Conservation (phyloP, 1,140 invertebrate genomes). For the Drosophila kepulauana region DNA sequence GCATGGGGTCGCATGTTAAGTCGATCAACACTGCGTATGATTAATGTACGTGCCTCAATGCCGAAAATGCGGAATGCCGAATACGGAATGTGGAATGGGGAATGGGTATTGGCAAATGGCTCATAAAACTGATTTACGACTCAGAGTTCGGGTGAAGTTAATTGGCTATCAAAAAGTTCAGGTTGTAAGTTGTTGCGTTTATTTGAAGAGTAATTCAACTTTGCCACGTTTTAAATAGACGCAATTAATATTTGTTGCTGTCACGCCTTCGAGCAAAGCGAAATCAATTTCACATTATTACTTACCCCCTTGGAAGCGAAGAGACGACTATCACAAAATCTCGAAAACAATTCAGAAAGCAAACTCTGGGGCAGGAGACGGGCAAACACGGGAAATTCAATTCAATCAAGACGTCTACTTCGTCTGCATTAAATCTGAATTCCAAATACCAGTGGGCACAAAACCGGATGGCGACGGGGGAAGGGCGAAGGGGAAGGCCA, state of each 20-base stretch:
- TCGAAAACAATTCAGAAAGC: slow-evolving; percentile 41
- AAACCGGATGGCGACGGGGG: not conserved
- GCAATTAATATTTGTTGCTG: slow-evolving; percentile 66
- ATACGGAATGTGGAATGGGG: not conserved
- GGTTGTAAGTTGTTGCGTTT: slow-evolving; percentile 13
- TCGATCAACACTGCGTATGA: slow-evolving; percentile 63
- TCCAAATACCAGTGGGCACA: not conserved
- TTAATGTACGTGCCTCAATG: slow-evolving; percentile 40
- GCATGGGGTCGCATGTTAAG: not conserved
- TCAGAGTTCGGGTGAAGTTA: slow-evolving; percentile 33
- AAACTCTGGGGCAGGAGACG: not conserved
- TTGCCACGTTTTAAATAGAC: slow-evolving; percentile 44
- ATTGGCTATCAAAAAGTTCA: slow-evolving; percentile 35
- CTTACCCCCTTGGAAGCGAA: slow-evolving; percentile 26
- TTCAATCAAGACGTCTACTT: slow-evolving; percentile 59
- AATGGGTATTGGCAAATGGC: slow-evolving; percentile 6
- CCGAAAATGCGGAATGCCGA: not conserved
- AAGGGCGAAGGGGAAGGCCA: slow-evolving; percentile 9
- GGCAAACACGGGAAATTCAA: slow-evolving; percentile 40
- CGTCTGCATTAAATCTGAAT: slow-evolving; percentile 56
- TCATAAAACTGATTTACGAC: slow-evolving; percentile 55
- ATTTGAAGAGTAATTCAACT: slow-evolving; percentile 66
- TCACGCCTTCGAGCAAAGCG: slow-evolving; percentile 43
- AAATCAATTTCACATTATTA: slow-evolving; percentile 64
- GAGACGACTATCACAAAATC: slow-evolving; percentile 21